phyloP scores from a whole-genome alignment of 2,797 vertebrate species.

The Characodon lateralis region DNA sequence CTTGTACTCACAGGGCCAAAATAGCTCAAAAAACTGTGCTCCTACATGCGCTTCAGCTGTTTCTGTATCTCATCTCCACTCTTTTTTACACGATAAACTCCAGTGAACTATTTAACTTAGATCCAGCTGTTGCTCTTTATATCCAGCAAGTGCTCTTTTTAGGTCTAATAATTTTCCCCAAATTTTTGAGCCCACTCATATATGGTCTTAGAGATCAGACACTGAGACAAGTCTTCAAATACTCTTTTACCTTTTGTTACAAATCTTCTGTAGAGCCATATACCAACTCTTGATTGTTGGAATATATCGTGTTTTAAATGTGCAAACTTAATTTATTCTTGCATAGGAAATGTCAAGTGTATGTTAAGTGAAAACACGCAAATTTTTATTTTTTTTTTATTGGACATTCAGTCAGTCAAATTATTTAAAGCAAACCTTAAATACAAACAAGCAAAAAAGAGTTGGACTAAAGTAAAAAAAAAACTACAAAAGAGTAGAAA shows the following conservation, averaged over 20 bases:
- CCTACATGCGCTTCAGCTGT: conserved; percentile 64
- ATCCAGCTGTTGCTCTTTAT: background rate
- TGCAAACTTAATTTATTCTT: background rate
- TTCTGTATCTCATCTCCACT: conserved; percentile 56
- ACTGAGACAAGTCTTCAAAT: conserved; percentile 57
- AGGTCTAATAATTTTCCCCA: conserved; percentile 64
- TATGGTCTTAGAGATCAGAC: conserved; percentile 72
- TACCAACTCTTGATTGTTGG: conserved; percentile 4
- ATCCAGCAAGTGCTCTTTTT: conserved; percentile 57
- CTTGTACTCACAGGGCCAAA: background rate
- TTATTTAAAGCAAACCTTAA: too few species aligned
- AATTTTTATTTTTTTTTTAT: too few species aligned
- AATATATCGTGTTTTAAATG: background rate
- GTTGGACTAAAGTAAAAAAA: background rate
- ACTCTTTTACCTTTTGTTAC: conserved; percentile 58
- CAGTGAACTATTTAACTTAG: background rate
- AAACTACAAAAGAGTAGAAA: background rate
- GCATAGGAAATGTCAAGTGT: background rate
- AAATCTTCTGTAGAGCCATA: conserved; percentile 3
- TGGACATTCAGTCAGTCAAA: too few species aligned
- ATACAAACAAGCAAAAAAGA: too few species aligned
- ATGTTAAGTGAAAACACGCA: background rate
- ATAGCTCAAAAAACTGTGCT: conserved; percentile 61
- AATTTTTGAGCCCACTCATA: conserved; percentile 69
- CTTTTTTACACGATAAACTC: conserved; percentile 44